Percentiles rank a stretch among this genome's conserved stretches.
phyloP scores from a whole-genome alignment of 2,888 invertebrate species.

The Nasonia oneida region DNA sequence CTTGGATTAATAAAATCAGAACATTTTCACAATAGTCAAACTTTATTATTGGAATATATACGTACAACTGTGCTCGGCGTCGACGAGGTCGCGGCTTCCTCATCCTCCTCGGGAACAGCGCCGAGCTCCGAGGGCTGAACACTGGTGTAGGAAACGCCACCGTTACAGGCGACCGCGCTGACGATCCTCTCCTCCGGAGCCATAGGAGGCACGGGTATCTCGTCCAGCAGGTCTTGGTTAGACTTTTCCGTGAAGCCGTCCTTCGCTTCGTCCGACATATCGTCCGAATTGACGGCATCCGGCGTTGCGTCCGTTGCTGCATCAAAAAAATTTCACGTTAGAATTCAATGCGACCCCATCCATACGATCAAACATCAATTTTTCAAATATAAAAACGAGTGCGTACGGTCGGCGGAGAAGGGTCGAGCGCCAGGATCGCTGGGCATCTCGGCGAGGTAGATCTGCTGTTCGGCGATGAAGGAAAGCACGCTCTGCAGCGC shows the following conservation, averaged over 20 bases:
- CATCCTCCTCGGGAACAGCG: constrained; percentile 84
- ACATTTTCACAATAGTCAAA: too few relatives aligned
- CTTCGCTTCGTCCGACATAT: constrained; percentile 41
- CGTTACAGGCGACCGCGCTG: constrained; percentile 71
- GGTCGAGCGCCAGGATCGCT: constrained; percentile 60
- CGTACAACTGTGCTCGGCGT: constrained; percentile 87
- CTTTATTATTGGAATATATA: constrained; percentile 22
- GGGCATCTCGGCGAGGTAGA: constrained; percentile 80
- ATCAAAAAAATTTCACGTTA: not conserved
- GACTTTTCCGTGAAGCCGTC: constrained; percentile 66
- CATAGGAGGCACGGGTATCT: constrained; percentile 78
- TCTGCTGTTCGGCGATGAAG: constrained; percentile 89
- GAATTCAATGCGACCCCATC: too few relatives aligned
- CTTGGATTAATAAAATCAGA: too few relatives aligned
- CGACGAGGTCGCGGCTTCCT: constrained; percentile 83
- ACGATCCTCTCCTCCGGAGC: constrained; percentile 77
- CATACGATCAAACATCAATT: not conserved
- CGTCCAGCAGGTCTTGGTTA: constrained; percentile 71
- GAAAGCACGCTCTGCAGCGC: constrained; percentile 87
- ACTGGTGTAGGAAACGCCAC: constrained; percentile 70
- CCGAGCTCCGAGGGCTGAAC: constrained; percentile 78
- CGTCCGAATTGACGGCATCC: constrained; percentile 64
- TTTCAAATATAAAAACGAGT: not conserved
- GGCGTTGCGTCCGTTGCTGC: not conserved
- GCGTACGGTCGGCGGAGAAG: constrained; percentile 67